These are phyloP conservation scores for Drosophila sordidapex DNA, from an alignment of 2,888 invertebrate species.

Conservation along the genomic window DNA sequence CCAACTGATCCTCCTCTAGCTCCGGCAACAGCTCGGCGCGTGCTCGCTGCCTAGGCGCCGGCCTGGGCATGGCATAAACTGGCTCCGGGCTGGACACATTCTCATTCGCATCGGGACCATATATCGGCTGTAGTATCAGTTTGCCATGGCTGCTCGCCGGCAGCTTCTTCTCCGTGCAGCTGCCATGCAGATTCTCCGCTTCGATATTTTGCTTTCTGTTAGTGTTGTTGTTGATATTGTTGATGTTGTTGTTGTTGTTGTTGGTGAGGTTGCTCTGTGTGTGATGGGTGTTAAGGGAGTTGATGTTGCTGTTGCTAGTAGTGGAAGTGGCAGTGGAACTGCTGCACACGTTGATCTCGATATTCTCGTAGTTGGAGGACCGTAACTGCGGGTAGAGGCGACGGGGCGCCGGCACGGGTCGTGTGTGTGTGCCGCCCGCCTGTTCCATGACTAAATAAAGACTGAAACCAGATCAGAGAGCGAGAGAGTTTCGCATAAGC, in stretches of 20 bases:
- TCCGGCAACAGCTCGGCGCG: conserved; percentile 27
- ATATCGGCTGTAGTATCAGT: conserved; percentile 71
- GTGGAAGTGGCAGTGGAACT: conserved; percentile 35
- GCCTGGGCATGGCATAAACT: conserved; percentile 75
- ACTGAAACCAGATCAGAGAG: conserved; percentile 10
- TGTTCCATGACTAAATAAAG: conserved; percentile 54
- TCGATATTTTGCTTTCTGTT: conserved; percentile 80
- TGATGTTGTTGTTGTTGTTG: conserved; percentile 58
- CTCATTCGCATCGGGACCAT: conserved; percentile 82
- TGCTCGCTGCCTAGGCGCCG: conserved; percentile 82
- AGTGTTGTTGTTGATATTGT: conserved; percentile 22
- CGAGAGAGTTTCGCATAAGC: conserved; percentile 29
- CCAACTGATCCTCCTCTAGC: conserved; percentile 1
- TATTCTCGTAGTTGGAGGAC: conserved; percentile 83
- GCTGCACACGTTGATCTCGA: conserved; percentile 72
- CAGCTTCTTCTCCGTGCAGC: conserved; percentile 75
- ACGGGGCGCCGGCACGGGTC: conserved; percentile 83
- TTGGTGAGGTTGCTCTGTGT: conserved; percentile 44
- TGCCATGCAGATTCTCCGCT: conserved; percentile 79
- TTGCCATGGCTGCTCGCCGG: conserved; percentile 69
- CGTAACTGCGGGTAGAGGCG: conserved; percentile 79
- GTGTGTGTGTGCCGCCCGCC: conserved; percentile 55
- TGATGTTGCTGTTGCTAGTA: conserved; percentile 45
- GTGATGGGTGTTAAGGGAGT: conserved; percentile 14
- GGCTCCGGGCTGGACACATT: conserved; percentile 66